These are phyloP conservation scores for Allobates femoralis DNA, from an alignment of 2,797 vertebrate genomes.

Conservation along the genomic window DNA sequence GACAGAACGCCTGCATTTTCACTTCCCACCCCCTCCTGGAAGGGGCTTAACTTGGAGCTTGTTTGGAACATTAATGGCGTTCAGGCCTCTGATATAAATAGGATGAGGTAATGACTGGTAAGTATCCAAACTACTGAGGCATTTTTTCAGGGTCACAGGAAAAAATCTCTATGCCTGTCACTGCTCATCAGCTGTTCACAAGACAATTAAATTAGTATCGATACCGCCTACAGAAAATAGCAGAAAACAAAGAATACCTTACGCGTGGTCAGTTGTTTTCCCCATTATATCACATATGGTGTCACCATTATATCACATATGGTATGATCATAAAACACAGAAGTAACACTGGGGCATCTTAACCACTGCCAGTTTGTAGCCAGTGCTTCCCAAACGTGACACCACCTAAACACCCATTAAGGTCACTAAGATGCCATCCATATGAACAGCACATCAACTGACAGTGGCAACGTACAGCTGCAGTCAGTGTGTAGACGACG, in stretches of 20 bases:
- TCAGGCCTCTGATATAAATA: constrained; percentile 69
- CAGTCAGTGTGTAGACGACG: too few species aligned
- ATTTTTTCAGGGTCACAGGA: constrained; percentile 76
- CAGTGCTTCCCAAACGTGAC: not conserved
- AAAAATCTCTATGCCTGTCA: constrained; percentile 70
- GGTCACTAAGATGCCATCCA: too few species aligned
- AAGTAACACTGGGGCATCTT: too few species aligned
- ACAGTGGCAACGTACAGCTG: too few species aligned
- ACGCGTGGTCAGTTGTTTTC: too few species aligned
- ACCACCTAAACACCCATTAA: not conserved
- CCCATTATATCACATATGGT: not conserved
- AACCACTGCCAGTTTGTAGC: too few species aligned
- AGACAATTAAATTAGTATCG: constrained; percentile 17
- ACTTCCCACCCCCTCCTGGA: constrained; percentile 22
- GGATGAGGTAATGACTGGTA: constrained; percentile 79
- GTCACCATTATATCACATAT: not conserved
- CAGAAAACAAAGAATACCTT: not conserved
- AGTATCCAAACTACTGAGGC: constrained; percentile 73
- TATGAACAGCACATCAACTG: too few species aligned
- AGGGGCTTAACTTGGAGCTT: constrained; percentile 58
- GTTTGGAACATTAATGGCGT: constrained; percentile 70
- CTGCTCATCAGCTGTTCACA: constrained; percentile 71
- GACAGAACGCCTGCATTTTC: constrained; percentile 22
- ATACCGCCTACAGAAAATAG: not conserved
- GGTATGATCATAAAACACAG: not conserved